These are phyloP conservation scores for Corapipo altera DNA, from an alignment of 2,113 vertebrate genomes.

Conservation along the genomic window DNA sequence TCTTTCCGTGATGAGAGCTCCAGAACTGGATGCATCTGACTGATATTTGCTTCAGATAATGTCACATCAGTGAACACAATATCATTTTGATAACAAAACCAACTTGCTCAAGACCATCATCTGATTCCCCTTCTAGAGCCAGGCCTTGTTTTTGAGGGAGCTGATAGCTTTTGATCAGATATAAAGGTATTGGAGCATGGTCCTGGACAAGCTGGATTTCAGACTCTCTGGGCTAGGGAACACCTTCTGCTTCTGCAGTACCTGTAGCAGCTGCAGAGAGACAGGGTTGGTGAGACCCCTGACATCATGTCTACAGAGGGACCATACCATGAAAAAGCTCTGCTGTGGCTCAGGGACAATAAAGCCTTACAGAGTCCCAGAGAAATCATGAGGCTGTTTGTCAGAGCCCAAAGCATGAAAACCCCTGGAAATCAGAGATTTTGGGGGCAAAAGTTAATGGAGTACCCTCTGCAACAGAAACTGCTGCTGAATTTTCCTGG, in stretches of 20 bases:
- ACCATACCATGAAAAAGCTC: neutral
- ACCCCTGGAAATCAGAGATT: neutral
- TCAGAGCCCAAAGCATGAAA: neutral
- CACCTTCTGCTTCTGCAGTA: neutral
- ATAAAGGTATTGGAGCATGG: neutral
- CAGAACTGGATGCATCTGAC: neutral
- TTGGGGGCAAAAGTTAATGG: neutral
- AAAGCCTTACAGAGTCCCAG: neutral
- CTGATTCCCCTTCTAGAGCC: neutral
- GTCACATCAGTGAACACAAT: too few relatives aligned
- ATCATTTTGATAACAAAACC: neutral
- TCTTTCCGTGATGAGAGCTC: neutral
- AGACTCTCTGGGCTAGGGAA: neutral
- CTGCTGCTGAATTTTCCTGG: neutral
- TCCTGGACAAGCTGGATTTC: neutral
- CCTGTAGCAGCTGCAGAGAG: neutral
- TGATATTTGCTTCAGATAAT: neutral
- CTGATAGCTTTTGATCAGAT: accelerated
- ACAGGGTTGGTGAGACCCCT: accelerated
- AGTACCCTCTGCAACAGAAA: neutral
- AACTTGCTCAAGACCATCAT: neutral
- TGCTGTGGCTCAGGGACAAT: neutral
- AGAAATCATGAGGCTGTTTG: neutral
- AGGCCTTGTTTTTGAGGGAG: neutral
- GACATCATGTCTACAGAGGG: neutral